Evolutionary conservation across 1,140 invertebrate genomes (phyloP).

Genomic region (Aporrectodea caliginosa): DNA sequence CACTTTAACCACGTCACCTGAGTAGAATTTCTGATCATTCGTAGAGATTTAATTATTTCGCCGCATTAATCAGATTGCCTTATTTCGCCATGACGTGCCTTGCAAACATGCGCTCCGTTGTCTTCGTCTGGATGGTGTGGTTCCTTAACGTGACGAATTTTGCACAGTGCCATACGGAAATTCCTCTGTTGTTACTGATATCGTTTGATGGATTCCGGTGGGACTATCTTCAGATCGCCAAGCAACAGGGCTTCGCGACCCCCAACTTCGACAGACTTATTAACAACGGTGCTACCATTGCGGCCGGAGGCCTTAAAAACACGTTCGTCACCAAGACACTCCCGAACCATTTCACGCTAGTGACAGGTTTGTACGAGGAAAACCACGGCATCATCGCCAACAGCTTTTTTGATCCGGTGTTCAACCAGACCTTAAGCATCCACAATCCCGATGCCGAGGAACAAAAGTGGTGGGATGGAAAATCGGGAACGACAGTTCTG

Average conservation of each 20-base stretch:
- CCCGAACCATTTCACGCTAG: slow-evolving; percentile 74
- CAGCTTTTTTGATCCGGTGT: slow-evolving; percentile 62
- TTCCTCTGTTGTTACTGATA: slow-evolving; percentile 43
- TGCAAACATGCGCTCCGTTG: no score
- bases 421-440: slow-evolving; percentile 50
- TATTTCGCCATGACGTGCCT: no score
- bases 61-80: no score
- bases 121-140: no score
- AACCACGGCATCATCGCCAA: slow-evolving; percentile 70
- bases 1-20: no score
- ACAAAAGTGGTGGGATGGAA: slow-evolving; percentile 45
- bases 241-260: slow-evolving; percentile 24
- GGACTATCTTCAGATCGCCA: slow-evolving; percentile 48
- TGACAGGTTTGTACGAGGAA: slow-evolving; percentile 71
- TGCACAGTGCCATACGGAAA: background rate
- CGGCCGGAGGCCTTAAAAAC: slow-evolving; percentile 51
- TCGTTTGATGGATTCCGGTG: slow-evolving; percentile 57
- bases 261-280: slow-evolving; percentile 51
- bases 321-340: slow-evolving; percentile 73
- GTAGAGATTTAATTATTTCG: no score
- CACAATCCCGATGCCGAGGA: slow-evolving; percentile 45
- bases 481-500: slow-evolving; percentile 37
- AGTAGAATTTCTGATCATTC: no score
- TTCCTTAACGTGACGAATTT: no score
- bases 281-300: slow-evolving; percentile 41